These are phyloP conservation scores for Acyrthosiphon pisum DNA, from an alignment of 1,140 invertebrate species.

Conservation along the genomic window DNA sequence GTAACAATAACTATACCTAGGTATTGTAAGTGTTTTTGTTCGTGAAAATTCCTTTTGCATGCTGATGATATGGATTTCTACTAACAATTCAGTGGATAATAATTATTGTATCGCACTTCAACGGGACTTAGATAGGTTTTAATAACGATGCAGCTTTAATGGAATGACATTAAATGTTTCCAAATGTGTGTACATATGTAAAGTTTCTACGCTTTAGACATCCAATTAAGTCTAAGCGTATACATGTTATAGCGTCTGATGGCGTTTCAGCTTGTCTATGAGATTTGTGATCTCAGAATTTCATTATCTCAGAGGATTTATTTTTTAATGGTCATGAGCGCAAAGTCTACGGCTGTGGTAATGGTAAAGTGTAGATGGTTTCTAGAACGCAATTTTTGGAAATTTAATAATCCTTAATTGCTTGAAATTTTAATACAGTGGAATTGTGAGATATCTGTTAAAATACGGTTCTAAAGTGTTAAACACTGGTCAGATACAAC, in stretches of 20 bases:
- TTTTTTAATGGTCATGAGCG: not conserved
- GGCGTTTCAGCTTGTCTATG: not conserved
- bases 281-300: not conserved
- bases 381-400: not conserved
- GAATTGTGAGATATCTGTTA: not conserved
- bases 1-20: no score
- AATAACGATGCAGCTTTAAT: not conserved
- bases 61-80: not conserved
- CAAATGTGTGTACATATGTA: not conserved
- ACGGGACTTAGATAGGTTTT: not conserved
- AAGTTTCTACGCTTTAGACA: not conserved
- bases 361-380: not conserved
- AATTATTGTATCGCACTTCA: not conserved
- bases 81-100: not conserved
- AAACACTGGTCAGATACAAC: not conserved
- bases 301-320: not conserved
- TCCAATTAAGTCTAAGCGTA: not conserved
- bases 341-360: not conserved
- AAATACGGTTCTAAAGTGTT: not conserved
- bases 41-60: not conserved
- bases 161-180: slow-evolving; percentile 12
- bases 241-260: not conserved
- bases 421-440: not conserved
- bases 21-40: not conserved
- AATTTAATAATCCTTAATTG: not conserved